These are phyloP conservation scores for Gibbula magus DNA, from an alignment of 2,888 invertebrate species.

Conservation along the genomic window DNA sequence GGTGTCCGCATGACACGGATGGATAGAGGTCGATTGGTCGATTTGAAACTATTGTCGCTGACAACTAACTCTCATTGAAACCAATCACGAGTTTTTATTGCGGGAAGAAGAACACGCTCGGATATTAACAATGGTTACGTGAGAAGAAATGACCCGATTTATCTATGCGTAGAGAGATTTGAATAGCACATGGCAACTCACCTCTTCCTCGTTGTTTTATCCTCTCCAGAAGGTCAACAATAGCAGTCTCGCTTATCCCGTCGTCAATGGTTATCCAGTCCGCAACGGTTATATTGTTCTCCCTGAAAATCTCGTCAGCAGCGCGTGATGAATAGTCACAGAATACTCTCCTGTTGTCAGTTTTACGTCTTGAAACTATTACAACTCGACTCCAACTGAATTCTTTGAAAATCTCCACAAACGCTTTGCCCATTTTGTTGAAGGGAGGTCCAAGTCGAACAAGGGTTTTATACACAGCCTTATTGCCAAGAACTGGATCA, in stretches of 20 bases:
- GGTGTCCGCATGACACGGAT: too few relatives aligned
- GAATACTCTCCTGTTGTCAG: slow-evolving; percentile 56
- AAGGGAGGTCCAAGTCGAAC: slow-evolving; percentile 62
- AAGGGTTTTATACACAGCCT: slow-evolving; percentile 55
- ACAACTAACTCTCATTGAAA: too few relatives aligned
- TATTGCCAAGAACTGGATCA: slow-evolving; percentile 60
- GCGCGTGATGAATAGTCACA: slow-evolving; percentile 63
- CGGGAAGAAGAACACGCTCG: too few relatives aligned
- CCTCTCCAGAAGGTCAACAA: slow-evolving; percentile 50
- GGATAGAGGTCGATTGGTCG: too few relatives aligned
- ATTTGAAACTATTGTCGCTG: too few relatives aligned
- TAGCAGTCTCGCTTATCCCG: slow-evolving; percentile 43
- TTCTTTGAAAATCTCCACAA: slow-evolving; percentile 44
- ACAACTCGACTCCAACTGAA: slow-evolving; percentile 57
- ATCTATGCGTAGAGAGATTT: too few relatives aligned
- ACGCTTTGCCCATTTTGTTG: slow-evolving; percentile 58
- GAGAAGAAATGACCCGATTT: too few relatives aligned
- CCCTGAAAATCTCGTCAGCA: slow-evolving; percentile 45
- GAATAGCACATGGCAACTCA: slow-evolving; percentile 35
- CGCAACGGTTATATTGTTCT: slow-evolving; percentile 48
- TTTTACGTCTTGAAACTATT: slow-evolving; percentile 52
- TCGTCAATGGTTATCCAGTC: slow-evolving; percentile 55
- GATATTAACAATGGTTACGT: too few relatives aligned
- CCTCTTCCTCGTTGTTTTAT: slow-evolving; percentile 58
- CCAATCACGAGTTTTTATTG: too few relatives aligned